Conservation (phyloP, 2,113 vertebrate genomes). For the Campylomormyrus tamandua region DNA sequence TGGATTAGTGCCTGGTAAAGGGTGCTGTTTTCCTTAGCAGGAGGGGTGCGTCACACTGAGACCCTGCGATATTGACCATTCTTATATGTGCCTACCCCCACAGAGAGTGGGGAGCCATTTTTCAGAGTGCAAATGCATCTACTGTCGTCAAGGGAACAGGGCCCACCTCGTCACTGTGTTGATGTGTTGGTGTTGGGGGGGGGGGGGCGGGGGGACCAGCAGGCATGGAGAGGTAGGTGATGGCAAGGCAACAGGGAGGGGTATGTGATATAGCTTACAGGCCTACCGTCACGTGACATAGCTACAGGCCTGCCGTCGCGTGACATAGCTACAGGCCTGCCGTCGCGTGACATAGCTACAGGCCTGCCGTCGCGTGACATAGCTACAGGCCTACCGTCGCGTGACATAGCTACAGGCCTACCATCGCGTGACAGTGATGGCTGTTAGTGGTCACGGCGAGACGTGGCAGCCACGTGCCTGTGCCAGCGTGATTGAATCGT, state of each 20-base stretch:
- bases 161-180: not conserved
- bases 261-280: not conserved
- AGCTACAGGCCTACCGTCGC: slow-evolving; percentile 18
- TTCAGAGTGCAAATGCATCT: not conserved
- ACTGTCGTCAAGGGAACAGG: not conserved
- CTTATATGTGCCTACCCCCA: not conserved
- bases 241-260: not conserved
- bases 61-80: not conserved
- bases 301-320: slow-evolving; percentile 15
- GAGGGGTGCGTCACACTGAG: not conserved
- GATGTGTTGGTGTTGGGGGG: not conserved
- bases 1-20: not conserved
- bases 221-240: not conserved
- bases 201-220: not conserved
- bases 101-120: not conserved
- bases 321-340: slow-evolving; percentile 15
- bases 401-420: slow-evolving; percentile 12
- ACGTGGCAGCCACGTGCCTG: not conserved
- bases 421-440: slow-evolving; percentile 39
- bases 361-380: too few relatives aligned
- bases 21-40: not conserved
- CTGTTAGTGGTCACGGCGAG: slow-evolving; percentile 23
- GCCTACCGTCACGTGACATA: too few relatives aligned
- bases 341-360: slow-evolving; percentile 7
- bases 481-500: not conserved